Percentiles rank a stretch among this genome's conserved stretches.
These are phyloP conservation scores for Smithornis capensis DNA, from an alignment of 2,113 vertebrate species.

Conservation along the genomic window DNA sequence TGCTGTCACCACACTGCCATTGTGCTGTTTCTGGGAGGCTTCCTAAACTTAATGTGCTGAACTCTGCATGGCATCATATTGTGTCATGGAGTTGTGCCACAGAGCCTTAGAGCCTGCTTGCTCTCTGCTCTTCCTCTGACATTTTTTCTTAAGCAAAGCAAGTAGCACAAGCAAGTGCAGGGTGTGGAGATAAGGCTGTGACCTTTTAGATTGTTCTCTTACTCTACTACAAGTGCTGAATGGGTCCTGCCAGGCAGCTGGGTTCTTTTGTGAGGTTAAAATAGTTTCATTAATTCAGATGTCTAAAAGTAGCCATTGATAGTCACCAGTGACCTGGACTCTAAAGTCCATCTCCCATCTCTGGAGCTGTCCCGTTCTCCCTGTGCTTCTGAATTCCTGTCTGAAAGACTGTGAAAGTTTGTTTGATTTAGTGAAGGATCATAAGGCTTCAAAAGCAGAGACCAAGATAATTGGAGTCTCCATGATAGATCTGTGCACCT, in stretches of 20 bases:
- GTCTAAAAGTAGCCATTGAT: not conserved
- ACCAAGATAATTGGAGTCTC: not conserved
- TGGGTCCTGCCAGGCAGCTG: not conserved
- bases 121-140: not conserved
- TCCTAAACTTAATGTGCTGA: not conserved
- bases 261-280: not conserved
- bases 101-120: not conserved
- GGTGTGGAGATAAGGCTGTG: not conserved
- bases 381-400: not conserved
- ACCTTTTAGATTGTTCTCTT: slow-evolving; percentile 30
- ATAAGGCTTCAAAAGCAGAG: not conserved
- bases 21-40: not conserved
- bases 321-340: not conserved
- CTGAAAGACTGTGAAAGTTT: not conserved
- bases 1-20: not conserved
- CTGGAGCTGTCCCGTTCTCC: not conserved
- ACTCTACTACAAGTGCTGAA: not conserved
- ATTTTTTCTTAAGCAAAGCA: not conserved
- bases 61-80: accelerated
- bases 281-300: slow-evolving; percentile 7
- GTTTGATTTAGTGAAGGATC: not conserved
- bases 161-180: not conserved
- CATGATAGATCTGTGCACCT: not conserved
- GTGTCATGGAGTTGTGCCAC: not conserved
- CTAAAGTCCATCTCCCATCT: not conserved